A percentile compares a stretch with the other conserved stretches of the same genome.
These are phyloP conservation scores for Benthosema pterotum DNA, from an alignment of 2,797 vertebrate species.

Conservation along the genomic window DNA sequence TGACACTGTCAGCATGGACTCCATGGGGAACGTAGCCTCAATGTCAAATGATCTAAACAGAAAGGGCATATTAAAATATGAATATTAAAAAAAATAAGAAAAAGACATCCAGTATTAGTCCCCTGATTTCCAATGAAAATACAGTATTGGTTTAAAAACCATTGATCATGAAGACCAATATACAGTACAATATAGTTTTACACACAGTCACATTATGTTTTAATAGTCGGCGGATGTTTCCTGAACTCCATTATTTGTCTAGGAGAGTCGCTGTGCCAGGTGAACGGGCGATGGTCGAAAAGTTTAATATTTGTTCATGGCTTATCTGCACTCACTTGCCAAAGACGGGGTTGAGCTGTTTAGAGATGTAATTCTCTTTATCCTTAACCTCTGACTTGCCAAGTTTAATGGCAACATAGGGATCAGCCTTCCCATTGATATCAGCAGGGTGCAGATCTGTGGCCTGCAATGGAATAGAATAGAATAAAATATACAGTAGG, in stretches of 20 bases:
- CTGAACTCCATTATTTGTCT: too few species aligned
- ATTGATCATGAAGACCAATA: too few species aligned
- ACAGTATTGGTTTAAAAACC: too few species aligned
- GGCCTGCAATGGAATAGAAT: constrained; percentile 75
- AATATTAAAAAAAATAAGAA: too few species aligned
- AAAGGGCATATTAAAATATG: neutral
- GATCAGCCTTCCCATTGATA: constrained; percentile 97
- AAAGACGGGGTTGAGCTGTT: constrained; percentile 96
- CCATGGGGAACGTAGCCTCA: constrained; percentile 96
- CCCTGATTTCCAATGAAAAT: too few species aligned
- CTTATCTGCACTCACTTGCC: constrained; percentile 88
- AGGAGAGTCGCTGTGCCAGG: too few species aligned
- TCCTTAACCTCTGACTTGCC: constrained; percentile 96
- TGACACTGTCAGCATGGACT: constrained; percentile 94
- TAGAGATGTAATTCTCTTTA: constrained; percentile 99
- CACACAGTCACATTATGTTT: too few species aligned
- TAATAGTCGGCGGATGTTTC: too few species aligned
- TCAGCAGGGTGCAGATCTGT: constrained; percentile 96
- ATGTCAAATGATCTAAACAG: constrained; percentile 92
- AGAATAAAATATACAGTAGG: neutral
- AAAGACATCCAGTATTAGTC: too few species aligned
- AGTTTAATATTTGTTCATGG: neutral
- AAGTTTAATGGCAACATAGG: constrained; percentile 91
- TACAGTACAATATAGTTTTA: too few species aligned
- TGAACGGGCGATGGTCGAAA: too few species aligned